These are phyloP conservation scores for Apotomis betuletana DNA, from an alignment of 2,888 invertebrate species.

Conservation along the genomic window DNA sequence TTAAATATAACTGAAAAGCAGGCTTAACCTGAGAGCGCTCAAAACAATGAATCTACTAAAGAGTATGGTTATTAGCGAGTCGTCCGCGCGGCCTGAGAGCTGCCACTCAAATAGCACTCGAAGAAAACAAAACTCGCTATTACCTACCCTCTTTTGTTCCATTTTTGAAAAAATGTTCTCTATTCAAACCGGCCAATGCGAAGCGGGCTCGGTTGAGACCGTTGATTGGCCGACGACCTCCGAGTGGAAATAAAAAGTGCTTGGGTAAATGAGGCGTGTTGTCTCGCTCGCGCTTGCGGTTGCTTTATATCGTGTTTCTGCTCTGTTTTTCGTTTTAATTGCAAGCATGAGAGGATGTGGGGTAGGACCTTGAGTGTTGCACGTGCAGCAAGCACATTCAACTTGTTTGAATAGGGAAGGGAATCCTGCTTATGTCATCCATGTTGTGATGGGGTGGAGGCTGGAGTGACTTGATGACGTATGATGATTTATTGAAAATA, in stretches of 20 bases:
- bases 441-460: slow-evolving; percentile 54
- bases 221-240: slow-evolving; percentile 83
- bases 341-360: slow-evolving; percentile 79
- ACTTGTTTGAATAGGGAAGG: slow-evolving; percentile 72
- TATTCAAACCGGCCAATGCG: slow-evolving; percentile 82
- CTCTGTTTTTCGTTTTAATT: slow-evolving; percentile 82
- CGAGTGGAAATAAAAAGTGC: slow-evolving; percentile 81
- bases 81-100: slow-evolving; percentile 71
- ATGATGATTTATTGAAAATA: slow-evolving; percentile 34
- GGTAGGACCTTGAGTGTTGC: slow-evolving; percentile 81
- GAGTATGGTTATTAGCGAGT: slow-evolving; percentile 74
- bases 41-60: slow-evolving; percentile 68
- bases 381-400: slow-evolving; percentile 80
- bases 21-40: slow-evolving; percentile 64
- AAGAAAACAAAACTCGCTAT: slow-evolving; percentile 81
- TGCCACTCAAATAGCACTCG: slow-evolving; percentile 79
- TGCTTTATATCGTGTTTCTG: slow-evolving; percentile 60
- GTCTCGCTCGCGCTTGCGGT: slow-evolving; percentile 65
- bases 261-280: slow-evolving; percentile 77
- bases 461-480: slow-evolving; percentile 28
- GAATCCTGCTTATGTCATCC: slow-evolving; percentile 68
- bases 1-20: slow-evolving; percentile 68
- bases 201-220: slow-evolving; percentile 73
- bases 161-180: slow-evolving; percentile 76
- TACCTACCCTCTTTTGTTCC: slow-evolving; percentile 82